These are phyloP conservation scores for Pachyrhynchus sulphureomaculatus DNA, from an alignment of 1,140 invertebrate species.

Conservation along the genomic window DNA sequence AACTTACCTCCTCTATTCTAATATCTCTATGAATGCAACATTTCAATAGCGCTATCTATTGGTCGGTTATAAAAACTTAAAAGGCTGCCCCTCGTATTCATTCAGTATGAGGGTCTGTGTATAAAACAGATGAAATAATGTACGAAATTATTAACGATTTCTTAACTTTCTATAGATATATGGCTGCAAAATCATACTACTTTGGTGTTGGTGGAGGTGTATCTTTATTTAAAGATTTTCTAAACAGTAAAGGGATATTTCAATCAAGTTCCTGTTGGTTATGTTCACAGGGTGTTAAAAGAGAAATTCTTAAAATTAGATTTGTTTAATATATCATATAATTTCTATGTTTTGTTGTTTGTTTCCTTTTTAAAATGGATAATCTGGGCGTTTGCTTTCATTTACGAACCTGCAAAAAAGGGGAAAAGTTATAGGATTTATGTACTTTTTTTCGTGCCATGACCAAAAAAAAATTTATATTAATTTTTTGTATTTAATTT, in stretches of 20 bases:
- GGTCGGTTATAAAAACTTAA: too few species aligned
- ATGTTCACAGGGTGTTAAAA: slow-evolving; percentile 23
- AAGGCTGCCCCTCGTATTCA: too few species aligned
- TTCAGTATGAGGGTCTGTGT: too few species aligned
- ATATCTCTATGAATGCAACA: too few species aligned
- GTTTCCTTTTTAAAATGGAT: not conserved
- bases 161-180: slow-evolving; percentile 51
- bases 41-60: too few species aligned
- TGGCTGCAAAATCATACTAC: slow-evolving; percentile 85
- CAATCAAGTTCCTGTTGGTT: slow-evolving; percentile 23
- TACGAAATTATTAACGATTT: slow-evolving; percentile 12
- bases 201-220: slow-evolving; percentile 88
- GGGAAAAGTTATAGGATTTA: not conserved
- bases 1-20: too few species aligned
- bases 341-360: not conserved
- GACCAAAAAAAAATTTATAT: too few species aligned
- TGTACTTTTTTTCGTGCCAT: too few species aligned
- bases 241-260: slow-evolving; percentile 20
- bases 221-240: slow-evolving; percentile 65
- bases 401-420: slow-evolving; percentile 1
- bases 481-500: too few species aligned
- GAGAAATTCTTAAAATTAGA: slow-evolving; percentile 30
- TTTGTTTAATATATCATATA: slow-evolving; percentile 2
- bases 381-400: not conserved
- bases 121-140: too few species aligned